These are phyloP conservation scores for Thaleichthys pacificus DNA, from an alignment of 2,797 vertebrate species.

Conservation along the genomic window DNA sequence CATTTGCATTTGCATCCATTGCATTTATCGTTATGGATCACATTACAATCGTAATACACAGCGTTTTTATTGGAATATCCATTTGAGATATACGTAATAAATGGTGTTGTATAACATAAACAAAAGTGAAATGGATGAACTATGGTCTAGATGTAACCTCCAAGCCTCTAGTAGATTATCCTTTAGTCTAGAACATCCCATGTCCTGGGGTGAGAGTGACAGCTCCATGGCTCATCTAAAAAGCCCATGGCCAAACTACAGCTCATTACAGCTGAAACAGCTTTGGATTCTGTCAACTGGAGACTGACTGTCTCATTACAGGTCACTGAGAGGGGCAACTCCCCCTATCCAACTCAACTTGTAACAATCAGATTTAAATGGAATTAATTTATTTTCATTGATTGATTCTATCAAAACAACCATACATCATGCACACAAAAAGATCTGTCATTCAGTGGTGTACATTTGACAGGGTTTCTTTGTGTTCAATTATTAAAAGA, in stretches of 20 bases:
- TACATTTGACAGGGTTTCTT: neutral
- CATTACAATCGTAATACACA: no score
- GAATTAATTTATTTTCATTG: slow-evolving; percentile 4
- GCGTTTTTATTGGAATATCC: slow-evolving; percentile 18
- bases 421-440: neutral
- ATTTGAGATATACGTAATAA: slow-evolving; percentile 23
- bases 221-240: slow-evolving; percentile 63
- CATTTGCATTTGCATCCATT: slow-evolving; percentile 29
- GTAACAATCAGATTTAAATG: neutral
- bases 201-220: slow-evolving; percentile 56
- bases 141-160: slow-evolving; percentile 36
- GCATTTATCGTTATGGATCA: slow-evolving; percentile 17
- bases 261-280: slow-evolving; percentile 63
- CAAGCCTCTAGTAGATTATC: slow-evolving; percentile 42
- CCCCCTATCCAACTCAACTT: neutral
- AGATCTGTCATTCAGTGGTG: neutral
- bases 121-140: neutral
- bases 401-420: neutral
- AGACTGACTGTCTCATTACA: slow-evolving; percentile 62
- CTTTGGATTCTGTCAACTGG: slow-evolving; percentile 47
- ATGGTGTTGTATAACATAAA: neutral
- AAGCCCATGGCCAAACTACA: slow-evolving; percentile 55
- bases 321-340: slow-evolving; percentile 47
- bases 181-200: slow-evolving; percentile 35
- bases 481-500: neutral